phyloP scores from a whole-genome alignment of 30 jellyfish, hydroid and myxozoan genomes.

The Pseudorhiza aurosa region DNA sequence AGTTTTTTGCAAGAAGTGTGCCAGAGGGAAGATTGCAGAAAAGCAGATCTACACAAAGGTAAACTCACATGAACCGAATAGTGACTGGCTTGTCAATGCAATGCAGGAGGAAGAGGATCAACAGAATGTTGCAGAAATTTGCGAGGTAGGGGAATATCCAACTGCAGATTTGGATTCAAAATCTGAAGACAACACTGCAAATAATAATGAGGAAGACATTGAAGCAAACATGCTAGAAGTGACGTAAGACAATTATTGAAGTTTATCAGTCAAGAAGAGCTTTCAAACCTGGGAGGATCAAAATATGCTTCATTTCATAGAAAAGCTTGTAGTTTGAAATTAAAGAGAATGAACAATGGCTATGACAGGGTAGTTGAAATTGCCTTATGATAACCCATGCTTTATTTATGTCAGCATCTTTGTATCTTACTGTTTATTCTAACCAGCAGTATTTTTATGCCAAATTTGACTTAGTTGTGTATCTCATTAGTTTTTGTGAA shows the following conservation, averaged over 20 bases:
- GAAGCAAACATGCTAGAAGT: neutral
- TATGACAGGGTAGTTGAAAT: no score
- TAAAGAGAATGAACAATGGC: no score
- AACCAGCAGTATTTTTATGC: no score
- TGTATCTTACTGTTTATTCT: no score
- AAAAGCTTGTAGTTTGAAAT: no score
- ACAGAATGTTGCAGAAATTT: neutral
- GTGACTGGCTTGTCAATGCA: constrained; percentile 81
- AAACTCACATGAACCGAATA: constrained; percentile 31
- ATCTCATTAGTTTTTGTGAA: no score
- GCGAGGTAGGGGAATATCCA: neutral
- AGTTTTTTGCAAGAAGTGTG: neutral
- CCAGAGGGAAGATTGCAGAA: neutral
- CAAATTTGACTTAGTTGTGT: no score
- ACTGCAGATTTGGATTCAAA: neutral
- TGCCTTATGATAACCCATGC: no score
- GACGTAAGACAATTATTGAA: neutral
- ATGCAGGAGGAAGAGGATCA: constrained; percentile 38
- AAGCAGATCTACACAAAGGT: constrained; percentile 28
- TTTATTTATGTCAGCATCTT: no score
- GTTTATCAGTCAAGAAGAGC: no score
- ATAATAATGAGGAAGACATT: constrained; percentile 15
- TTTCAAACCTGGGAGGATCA: no score
- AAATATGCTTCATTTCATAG: no score
- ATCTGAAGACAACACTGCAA: neutral